Conservation (phyloP, 1,140 invertebrate genomes). For the Zaprionus taronus region DNA sequence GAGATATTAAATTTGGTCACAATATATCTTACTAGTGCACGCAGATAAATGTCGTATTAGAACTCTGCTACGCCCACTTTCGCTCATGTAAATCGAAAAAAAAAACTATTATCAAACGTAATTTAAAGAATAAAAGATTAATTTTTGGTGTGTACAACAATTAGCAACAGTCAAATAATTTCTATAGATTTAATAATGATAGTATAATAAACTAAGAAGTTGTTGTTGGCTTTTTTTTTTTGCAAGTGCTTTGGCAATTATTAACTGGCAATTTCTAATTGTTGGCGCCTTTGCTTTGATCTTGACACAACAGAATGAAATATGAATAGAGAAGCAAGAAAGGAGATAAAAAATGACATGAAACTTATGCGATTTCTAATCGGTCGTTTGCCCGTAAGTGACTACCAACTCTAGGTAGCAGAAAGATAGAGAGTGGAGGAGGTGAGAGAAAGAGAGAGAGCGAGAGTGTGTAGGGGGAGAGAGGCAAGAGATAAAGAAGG, state of each 20-base stretch:
- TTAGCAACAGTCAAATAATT: too few relatives aligned
- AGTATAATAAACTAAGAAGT: too few relatives aligned
- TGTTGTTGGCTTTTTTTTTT: background rate
- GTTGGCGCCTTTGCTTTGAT: slow-evolving; percentile 46
- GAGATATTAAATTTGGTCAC: too few relatives aligned
- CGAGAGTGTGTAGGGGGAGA: background rate
- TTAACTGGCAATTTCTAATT: slow-evolving; percentile 43
- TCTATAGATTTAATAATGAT: too few relatives aligned
- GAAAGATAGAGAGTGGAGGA: background rate
- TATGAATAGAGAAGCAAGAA: background rate
- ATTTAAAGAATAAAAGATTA: accelerated
- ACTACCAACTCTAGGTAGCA: slow-evolving; percentile 9
- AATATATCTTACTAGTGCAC: too few relatives aligned
- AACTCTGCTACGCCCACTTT: too few relatives aligned
- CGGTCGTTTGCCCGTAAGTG: slow-evolving; percentile 67
- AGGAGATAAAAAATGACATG: slow-evolving; percentile 26
- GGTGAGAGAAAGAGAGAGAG: background rate
- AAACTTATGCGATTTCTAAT: slow-evolving; percentile 70
- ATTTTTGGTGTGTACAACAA: too few relatives aligned
- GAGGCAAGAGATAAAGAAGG: background rate
- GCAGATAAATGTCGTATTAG: too few relatives aligned
- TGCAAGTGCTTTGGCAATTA: slow-evolving; percentile 32
- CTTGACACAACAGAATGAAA: slow-evolving; percentile 19
- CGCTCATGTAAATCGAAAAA: too few relatives aligned
- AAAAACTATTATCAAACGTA: too few relatives aligned